phyloP scores from a whole-genome alignment of 2,113 vertebrate genomes.

The Alligator mississippiensis region DNA sequence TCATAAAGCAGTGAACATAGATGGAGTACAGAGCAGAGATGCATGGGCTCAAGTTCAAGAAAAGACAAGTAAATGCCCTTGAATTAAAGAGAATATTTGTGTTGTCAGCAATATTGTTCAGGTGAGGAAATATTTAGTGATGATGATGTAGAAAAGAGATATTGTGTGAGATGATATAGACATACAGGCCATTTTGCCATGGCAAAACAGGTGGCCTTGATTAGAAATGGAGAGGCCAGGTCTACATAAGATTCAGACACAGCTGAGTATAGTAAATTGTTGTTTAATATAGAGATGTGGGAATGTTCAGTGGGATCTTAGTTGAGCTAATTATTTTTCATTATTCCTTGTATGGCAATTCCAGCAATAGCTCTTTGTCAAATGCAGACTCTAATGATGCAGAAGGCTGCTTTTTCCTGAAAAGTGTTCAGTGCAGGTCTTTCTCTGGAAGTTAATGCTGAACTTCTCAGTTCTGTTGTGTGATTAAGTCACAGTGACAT shows the following conservation, averaged over 20 bases:
- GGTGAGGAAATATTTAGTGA: not conserved
- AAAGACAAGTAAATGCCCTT: not conserved
- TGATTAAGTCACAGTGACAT: not conserved
- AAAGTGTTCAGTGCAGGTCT: rapidly evolving
- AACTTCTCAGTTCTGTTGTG: not conserved
- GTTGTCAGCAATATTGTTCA: not conserved
- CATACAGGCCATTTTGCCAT: not conserved
- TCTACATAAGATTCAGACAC: not conserved
- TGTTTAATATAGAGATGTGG: not conserved
- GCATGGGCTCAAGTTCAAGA: not conserved
- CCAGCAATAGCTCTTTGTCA: not conserved
- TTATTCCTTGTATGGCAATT: not conserved
- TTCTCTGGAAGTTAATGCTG: not conserved
- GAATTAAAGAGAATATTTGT: not conserved
- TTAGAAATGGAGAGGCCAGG: not conserved
- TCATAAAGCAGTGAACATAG: no score
- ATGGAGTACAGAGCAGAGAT: not conserved
- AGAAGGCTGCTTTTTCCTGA: not conserved
- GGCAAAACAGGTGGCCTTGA: not conserved
- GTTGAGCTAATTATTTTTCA: not conserved
- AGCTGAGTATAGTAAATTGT: not conserved
- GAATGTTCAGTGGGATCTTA: not conserved
- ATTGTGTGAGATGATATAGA: not conserved
- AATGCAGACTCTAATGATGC: not conserved
- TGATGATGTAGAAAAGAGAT: not conserved